A percentile compares a stretch with the other conserved stretches of the same genome.
These are phyloP conservation scores for Cantharis rustica DNA, from an alignment of 2,888 invertebrate genomes.

Conservation along the genomic window DNA sequence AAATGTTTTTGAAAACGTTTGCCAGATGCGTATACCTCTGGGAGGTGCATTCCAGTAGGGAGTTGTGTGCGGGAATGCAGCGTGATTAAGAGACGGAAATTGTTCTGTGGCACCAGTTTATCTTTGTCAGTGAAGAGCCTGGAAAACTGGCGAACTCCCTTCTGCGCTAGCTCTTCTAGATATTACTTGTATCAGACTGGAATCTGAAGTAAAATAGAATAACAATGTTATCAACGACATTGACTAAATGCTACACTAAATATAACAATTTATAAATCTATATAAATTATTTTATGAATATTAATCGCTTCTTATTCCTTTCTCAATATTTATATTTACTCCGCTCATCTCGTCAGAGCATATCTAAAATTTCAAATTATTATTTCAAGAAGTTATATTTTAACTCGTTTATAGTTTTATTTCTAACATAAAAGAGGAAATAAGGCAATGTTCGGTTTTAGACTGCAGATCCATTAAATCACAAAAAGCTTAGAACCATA, in stretches of 20 bases:
- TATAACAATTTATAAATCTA: constrained; percentile 4
- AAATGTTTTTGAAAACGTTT: constrained; percentile 12
- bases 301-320: not conserved
- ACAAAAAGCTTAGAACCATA: constrained; percentile 5
- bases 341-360: not conserved
- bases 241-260: constrained; percentile 20
- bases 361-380: not conserved
- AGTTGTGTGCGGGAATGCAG: constrained; percentile 52
- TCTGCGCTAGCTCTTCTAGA: constrained; percentile 24
- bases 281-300: constrained; percentile 2
- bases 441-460: constrained; percentile 1
- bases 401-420: not conserved
- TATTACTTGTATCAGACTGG: constrained; percentile 27
- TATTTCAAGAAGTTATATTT: not conserved
- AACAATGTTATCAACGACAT: constrained; percentile 29
- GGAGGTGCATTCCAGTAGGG: constrained; percentile 36
- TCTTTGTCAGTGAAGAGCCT: constrained; percentile 48
- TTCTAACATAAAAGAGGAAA: constrained; percentile 2
- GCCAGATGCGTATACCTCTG: constrained; percentile 18
- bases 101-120: constrained; percentile 55
- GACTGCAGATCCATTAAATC: constrained; percentile 4
- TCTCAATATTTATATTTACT: not conserved
- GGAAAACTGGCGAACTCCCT: constrained; percentile 28
- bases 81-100: constrained; percentile 56
- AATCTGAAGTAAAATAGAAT: constrained; percentile 29